Conservation (phyloP, 2,888 invertebrate species). For the Baccha elongata region DNA sequence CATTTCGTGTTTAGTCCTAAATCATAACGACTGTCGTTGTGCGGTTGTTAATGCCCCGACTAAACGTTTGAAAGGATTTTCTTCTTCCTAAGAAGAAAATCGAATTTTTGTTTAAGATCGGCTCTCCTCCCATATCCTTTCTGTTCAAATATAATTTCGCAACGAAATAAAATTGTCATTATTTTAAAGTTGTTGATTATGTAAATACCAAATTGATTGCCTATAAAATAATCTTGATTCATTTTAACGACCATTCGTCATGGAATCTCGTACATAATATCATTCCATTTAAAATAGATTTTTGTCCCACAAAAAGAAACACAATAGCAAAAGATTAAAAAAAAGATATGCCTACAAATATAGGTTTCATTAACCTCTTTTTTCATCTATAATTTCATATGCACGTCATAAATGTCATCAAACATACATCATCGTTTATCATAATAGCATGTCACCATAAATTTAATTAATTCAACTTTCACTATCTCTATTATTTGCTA, state of each 20-base stretch:
- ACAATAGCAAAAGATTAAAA: neutral
- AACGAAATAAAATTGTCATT: too few relatives aligned
- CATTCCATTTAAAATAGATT: slow-evolving; percentile 7
- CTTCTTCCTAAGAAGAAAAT: too few relatives aligned
- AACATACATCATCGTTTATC: slow-evolving; percentile 35
- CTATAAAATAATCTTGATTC: slow-evolving; percentile 33
- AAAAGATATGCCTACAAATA: slow-evolving; percentile 5
- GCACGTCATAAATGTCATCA: slow-evolving; percentile 44
- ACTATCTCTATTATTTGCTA: slow-evolving; percentile 34
- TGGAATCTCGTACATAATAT: slow-evolving; percentile 45
- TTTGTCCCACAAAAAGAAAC: neutral
- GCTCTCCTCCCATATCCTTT: too few relatives aligned
- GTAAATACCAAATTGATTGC: slow-evolving; percentile 10
- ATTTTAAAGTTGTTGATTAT: too few relatives aligned
- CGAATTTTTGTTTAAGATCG: too few relatives aligned
- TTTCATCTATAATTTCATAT: slow-evolving; percentile 31
- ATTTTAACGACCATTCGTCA: slow-evolving; percentile 49
- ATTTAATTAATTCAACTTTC: slow-evolving; percentile 39
- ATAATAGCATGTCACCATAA: slow-evolving; percentile 46
- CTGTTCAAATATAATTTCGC: too few relatives aligned
- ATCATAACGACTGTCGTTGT: too few relatives aligned
- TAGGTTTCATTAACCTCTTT: slow-evolving; percentile 16
- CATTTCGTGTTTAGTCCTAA: too few relatives aligned
- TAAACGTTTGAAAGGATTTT: too few relatives aligned
- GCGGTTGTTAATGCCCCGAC: too few relatives aligned